Evolutionary conservation across 2,797 vertebrate genomes (phyloP).

Genomic region (Moxostoma hubbsi): DNA sequence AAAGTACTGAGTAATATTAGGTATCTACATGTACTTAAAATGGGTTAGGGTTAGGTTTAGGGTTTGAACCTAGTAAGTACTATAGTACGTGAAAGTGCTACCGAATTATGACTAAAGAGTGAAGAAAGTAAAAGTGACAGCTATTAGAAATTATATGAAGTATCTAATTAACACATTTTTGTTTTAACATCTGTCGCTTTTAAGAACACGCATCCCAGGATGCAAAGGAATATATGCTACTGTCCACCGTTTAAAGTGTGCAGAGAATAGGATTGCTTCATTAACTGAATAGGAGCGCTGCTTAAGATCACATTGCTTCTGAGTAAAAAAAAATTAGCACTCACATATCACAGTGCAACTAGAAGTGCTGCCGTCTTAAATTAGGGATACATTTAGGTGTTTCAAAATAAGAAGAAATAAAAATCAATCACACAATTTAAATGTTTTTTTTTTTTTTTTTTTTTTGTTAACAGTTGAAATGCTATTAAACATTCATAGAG

Average conservation of each 20-base stretch:
- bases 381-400: constrained; percentile 47
- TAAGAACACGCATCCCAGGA: not conserved
- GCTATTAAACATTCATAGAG: constrained; percentile 53
- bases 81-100: too few relatives aligned
- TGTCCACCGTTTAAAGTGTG: constrained; percentile 5
- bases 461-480: constrained; percentile 55
- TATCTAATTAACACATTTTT: constrained; percentile 9
- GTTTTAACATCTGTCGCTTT: constrained; percentile 1
- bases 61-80: too few relatives aligned
- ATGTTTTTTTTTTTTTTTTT: constrained; percentile 37
- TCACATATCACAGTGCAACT: constrained; percentile 8
- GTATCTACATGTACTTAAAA: too few relatives aligned
- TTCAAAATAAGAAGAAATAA: constrained; percentile 60
- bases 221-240: constrained; percentile 6
- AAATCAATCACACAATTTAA: constrained; percentile 52
- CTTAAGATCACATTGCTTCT: constrained; percentile 6
- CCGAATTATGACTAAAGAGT: not conserved
- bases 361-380: constrained; percentile 27
- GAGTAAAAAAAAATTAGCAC: not conserved
- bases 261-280: constrained; percentile 10
- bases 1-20: too few relatives aligned
- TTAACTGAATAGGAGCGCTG: not conserved
- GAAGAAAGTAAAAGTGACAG: constrained; percentile 7
- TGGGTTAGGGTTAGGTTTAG: too few relatives aligned
- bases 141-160: not conserved